Evolutionary conservation across 2,888 invertebrate genomes (phyloP).

Genomic region (Parelbella ahira): DNA sequence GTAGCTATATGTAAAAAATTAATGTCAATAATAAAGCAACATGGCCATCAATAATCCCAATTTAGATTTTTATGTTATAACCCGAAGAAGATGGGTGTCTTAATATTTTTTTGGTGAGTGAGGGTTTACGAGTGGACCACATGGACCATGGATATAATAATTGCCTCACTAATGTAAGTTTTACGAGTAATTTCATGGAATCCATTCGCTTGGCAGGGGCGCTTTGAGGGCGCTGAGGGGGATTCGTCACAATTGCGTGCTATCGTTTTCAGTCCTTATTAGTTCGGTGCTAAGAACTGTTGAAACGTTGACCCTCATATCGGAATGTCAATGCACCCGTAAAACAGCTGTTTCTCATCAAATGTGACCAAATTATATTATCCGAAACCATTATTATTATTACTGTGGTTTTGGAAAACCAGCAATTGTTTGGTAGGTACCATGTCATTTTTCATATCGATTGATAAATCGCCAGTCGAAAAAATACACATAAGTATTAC

Average conservation of each 20-base stretch:
- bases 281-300: conserved; percentile 21
- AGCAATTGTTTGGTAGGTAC: too few species aligned
- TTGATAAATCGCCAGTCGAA: too few species aligned
- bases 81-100: conserved; percentile 32
- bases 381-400: neutral
- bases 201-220: conserved; percentile 60
- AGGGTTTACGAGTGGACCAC: conserved; percentile 62
- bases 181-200: conserved; percentile 77
- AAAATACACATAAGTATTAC: too few species aligned
- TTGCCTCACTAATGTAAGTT: conserved; percentile 68
- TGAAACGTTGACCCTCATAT: conserved; percentile 11
- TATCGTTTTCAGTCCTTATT: conserved; percentile 32
- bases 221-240: conserved; percentile 37
- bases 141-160: conserved; percentile 64
- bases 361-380: conserved; percentile 17
- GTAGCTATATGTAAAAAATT: conserved; percentile 31
- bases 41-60: conserved; percentile 57
- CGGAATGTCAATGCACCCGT: conserved; percentile 31
- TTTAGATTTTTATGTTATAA: conserved; percentile 51
- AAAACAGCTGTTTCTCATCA: conserved; percentile 22
- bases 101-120: conserved; percentile 34
- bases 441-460: too few species aligned
- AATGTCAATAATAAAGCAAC: conserved; percentile 49
- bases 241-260: conserved; percentile 35
- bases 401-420: too few species aligned